Base-by-base conservation (phyloP, 2,113 vertebrate genomes). In the Martes martes region DNA sequence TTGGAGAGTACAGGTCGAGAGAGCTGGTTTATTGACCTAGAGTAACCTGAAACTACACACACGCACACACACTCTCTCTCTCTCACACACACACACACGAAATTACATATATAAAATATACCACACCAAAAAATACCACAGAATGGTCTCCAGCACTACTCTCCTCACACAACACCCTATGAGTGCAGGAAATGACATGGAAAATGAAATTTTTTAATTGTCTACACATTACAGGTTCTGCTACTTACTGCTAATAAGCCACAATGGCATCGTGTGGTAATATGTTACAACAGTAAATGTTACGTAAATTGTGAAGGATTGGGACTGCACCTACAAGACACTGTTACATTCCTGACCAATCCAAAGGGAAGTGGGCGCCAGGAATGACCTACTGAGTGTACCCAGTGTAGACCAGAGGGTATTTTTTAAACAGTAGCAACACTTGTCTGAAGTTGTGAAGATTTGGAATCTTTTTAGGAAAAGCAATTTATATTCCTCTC, bases 401-500 rank as follows among this genome's bases (percentile, higher is more conserved):
- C 73, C 19, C 57, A 91, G 36, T 85, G 95, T 50, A 81, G 57
- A 94, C 89, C 59, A 87, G 23, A 83, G 57, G 31, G 26, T 15
- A 45, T 91, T 95, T 83, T 47, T 24, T 67, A 87, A 83, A 81
- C 52, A 92, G 88, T 24, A 95, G 55, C 50, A 92, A 73, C 52
- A 21, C 0, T 92, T 83, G 55, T 85, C 14, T 90, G 88, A 67
- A 24, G 87, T 73, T 57, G 9, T 65, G 28, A 89, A 89, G 74
- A 85, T 50, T 89, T 59, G 45, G 61, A 89, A 92, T 52, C 47
- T 71, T 90, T 94, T 82, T 82, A 57, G 92, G 55, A 78, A 85
- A 76, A 89, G n/a, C 50, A 95, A 91, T 52, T 47, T 92, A 28
- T n/a, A 94, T 80, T 94, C 45, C 79, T 74, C 94, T 95, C 24